Conservation (phyloP, 2,797 vertebrate species). For the Hoplostethus mediterraneus region DNA sequence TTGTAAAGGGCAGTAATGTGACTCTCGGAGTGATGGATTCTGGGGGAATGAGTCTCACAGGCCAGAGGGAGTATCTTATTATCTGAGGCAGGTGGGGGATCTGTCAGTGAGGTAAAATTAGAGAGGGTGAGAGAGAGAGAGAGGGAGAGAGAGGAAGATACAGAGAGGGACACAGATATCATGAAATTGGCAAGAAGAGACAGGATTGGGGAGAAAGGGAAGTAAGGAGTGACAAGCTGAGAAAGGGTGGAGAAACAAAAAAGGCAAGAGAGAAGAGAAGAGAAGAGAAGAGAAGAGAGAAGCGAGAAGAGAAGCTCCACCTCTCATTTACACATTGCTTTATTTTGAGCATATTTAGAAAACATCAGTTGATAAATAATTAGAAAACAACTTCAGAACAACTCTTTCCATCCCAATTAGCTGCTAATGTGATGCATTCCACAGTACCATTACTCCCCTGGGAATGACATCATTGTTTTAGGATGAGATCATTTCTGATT, state of each 20-base stretch:
- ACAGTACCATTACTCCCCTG: conserved; percentile 11
- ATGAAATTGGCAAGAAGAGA: conserved; percentile 32
- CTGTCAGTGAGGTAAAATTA: conserved; percentile 84
- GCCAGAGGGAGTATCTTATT: conserved; percentile 84
- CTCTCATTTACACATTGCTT: conserved; percentile 1
- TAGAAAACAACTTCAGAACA: conserved; percentile 22
- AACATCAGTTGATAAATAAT: conserved; percentile 5
- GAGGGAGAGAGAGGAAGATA: conserved; percentile 14
- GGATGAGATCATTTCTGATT: conserved; percentile 46
- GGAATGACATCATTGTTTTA: conserved; percentile 36
- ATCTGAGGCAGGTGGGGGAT: conserved; percentile 80
- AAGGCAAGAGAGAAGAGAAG: conserved; percentile 13
- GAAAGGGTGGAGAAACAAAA: conserved; percentile 1
- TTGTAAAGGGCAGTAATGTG: conserved; percentile 86
- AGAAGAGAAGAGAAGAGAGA: neutral
- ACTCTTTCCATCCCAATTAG: neutral
- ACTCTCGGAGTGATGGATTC: conserved; percentile 83
- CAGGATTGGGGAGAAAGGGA: conserved; percentile 11
- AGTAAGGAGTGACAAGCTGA: conserved; percentile 3
- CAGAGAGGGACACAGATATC: conserved; percentile 8
- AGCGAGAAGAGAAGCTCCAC: neutral
- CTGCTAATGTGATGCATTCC: conserved; percentile 17
- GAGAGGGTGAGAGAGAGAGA: conserved; percentile 48
- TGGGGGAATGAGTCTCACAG: conserved; percentile 77
- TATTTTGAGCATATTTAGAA: neutral